Evolutionary conservation across 1,140 invertebrate genomes (phyloP), one percentile per base, ranked within the genome.

Genomic region (Batillaria attramentaria): DNA sequence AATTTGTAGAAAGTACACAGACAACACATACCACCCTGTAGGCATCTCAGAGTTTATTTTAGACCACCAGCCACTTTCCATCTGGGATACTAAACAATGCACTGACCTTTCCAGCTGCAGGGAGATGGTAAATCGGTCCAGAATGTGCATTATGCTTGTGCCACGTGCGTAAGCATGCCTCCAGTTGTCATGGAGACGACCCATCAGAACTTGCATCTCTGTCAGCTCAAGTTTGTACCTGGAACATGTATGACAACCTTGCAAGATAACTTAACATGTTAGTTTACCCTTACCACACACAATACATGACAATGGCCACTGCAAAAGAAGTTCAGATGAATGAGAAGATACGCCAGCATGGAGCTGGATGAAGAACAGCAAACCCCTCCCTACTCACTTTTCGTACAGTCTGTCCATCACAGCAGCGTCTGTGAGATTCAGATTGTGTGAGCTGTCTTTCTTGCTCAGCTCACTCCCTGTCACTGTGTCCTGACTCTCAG

Each of bases 101-200:
- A 60, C 68, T 79, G 80, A 91, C 88, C 88, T 89, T 78, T 92
- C 91, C 46, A 94, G 93, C 88, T 95, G 95, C 3, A 98, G 86
- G 10, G 94, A 95, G 84, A 98, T 98, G 85, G 95, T 97, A 87
- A 98, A 98, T 84, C 95, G 93, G 88, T 99, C 97, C 31, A 99
- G 90, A 18, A 98, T 93, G 86, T 99, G 97, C 79, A 98, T 92
- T 35, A 93, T 88, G 74, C 91, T 94, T 0, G 96, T 95, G 18
- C 95, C 95, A 89, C 95, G 94, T 3, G 94, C 93, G 86, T 96
- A 94, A 0, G 96, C 95, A 86, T 96, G 95, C 84, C 95, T 95
- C 95, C 96, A 97, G 90, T 97, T 96, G 84, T 98, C 97, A 83
- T 95, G 94, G 3, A 95, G 95, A 87, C 94, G 94, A 1, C 96